Base-by-base conservation (phyloP, 2,113 vertebrate genomes). In the Tiliqua scincoides region DNA sequence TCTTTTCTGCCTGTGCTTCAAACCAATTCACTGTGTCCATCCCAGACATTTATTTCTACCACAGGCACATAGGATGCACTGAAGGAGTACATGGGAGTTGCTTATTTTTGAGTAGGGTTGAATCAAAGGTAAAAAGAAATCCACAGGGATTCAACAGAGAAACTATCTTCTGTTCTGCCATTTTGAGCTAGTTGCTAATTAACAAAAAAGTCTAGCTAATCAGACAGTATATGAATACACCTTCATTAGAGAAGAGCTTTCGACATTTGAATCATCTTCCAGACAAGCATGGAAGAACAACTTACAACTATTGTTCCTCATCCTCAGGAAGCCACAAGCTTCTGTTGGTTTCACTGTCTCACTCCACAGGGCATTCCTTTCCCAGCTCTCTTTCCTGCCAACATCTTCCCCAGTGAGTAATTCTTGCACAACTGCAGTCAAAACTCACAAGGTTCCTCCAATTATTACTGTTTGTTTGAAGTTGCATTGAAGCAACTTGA, bases 51-150 rank as follows among this genome's bases (percentile, higher is more conserved):
- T 73, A 14, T 35, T 6, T 32, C 88, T 17, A 76, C 1, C 79
- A 84, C 48, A 70, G 70, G 8, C 0, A 0, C 65, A 21, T 7
- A 40, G 40, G 54, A 20, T 67, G 1, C n/a, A 71, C 14, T 27
- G 32, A 85, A 87, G 30, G 5, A 82, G 14, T n/a, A 72, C 78
- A 75, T 27, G 23, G 72, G 86, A 89, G 15, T 57, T 6, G 35
- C 32, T 27, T 71, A 71, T 71, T 71, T 54, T 71, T 54, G 20
- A 57, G 40, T n/a, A 3, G 11, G 15, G 14, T 30, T 14, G 71
- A 88, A 80, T 32, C 88, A 40, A 52, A 52, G 62, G 4, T 61
- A 35, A n/a, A 61, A 78, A 12, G 67, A 57, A 82, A 32, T 37
- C 32, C 68, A n/a, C 67, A 21, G 37, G 68, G 30, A 57, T 71